Conservation (phyloP, 2,888 invertebrate species). For the Dicranocentrus wangi region DNA sequence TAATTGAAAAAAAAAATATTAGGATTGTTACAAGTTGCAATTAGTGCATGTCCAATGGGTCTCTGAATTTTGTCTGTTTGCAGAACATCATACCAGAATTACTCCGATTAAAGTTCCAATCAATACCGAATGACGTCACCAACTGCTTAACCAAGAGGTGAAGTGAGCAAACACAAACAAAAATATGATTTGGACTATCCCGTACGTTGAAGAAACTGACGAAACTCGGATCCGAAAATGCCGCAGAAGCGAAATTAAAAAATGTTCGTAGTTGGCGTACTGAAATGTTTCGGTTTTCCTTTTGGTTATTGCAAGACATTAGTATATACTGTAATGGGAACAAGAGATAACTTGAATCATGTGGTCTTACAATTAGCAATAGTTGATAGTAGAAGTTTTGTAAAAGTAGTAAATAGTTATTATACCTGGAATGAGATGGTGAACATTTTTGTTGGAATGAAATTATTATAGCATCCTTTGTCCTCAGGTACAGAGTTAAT, state of each 20-base stretch:
- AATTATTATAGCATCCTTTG: slow-evolving; percentile 67
- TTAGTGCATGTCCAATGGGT: not conserved
- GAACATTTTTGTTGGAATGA: slow-evolving; percentile 71
- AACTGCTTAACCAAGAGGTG: slow-evolving; percentile 62
- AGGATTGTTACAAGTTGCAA: not conserved
- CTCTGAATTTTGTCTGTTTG: not conserved
- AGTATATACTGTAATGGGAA: slow-evolving; percentile 56
- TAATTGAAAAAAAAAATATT: slow-evolving; percentile 11
- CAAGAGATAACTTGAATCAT: not conserved
- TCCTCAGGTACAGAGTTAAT: slow-evolving; percentile 56
- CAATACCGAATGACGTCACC: slow-evolving; percentile 60
- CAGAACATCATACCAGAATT: slow-evolving; percentile 54
- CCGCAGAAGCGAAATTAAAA: slow-evolving; percentile 67
- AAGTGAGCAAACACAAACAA: slow-evolving; percentile 66
- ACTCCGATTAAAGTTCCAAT: slow-evolving; percentile 52
- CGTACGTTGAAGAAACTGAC: slow-evolving; percentile 69
- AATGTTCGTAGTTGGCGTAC: slow-evolving; percentile 64
- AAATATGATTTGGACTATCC: slow-evolving; percentile 66
- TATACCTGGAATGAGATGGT: slow-evolving; percentile 70
- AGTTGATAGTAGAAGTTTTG: too few species aligned
- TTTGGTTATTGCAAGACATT: slow-evolving; percentile 23
- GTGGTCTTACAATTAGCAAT: not conserved
- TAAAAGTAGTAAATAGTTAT: not conserved
- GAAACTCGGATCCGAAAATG: slow-evolving; percentile 70
- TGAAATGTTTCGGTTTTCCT: slow-evolving; percentile 37